phyloP scores from a whole-genome alignment of 2,113 vertebrate species.

The Hippocampus abdominalis region DNA sequence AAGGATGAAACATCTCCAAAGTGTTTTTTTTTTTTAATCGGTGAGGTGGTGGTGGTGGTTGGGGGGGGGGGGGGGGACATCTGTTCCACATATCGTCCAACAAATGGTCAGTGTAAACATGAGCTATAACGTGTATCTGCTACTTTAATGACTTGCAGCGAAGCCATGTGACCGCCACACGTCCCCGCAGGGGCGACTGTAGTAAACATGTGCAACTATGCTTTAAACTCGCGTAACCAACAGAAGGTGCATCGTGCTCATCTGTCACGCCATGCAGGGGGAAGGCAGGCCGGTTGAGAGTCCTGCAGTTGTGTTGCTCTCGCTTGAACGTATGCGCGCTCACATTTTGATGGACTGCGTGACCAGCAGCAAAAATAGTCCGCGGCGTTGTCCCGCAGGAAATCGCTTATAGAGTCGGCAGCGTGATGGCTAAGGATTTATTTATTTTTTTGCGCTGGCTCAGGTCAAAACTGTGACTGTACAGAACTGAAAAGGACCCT shows the following conservation, averaged over 20 bases:
- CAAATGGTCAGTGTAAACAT: constrained; percentile 19
- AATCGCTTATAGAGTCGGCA: background rate
- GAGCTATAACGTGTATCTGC: constrained; percentile 8
- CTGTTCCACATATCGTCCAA: constrained; percentile 17
- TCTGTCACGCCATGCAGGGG: background rate
- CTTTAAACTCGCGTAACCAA: constrained; percentile 7
- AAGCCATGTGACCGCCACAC: background rate
- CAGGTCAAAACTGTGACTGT: too few relatives aligned
- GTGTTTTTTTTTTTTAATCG: background rate
- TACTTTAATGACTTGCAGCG: constrained; percentile 1
- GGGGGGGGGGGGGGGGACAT: background rate
- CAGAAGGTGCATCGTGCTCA: constrained; percentile 1
- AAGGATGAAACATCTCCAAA: background rate
- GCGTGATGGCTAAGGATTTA: background rate
- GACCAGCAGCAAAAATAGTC: too few relatives aligned
- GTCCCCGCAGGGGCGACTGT: background rate
- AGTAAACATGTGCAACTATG: constrained; percentile 5
- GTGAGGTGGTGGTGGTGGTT: background rate
- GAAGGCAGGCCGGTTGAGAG: constrained; percentile 18
- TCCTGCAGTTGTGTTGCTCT: background rate
- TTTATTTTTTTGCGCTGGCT: background rate
- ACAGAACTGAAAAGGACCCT: too few relatives aligned
- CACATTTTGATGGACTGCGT: background rate
- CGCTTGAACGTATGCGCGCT: background rate
- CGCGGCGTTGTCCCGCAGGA: too few relatives aligned